phyloP scores from a whole-genome alignment of 1,140 invertebrate genomes.

The Lordiphosa collinella region DNA sequence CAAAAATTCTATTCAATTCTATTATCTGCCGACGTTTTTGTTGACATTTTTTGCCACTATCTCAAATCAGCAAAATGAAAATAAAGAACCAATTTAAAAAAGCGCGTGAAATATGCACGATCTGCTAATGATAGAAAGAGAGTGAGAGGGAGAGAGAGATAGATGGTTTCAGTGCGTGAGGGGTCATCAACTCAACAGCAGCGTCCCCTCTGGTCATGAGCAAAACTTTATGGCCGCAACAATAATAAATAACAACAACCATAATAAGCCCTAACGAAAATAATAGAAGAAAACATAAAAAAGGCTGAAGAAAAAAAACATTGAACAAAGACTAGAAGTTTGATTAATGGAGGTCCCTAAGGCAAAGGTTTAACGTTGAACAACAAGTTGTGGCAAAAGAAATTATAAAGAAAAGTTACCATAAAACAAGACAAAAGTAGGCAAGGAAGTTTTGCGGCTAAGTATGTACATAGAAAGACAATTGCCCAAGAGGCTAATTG shows the following conservation, averaged over 20 bases:
- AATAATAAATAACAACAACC: slow-evolving; percentile 62
- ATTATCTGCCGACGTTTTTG: slow-evolving; percentile 50
- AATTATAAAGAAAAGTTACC: slow-evolving; percentile 4
- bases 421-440: background rate
- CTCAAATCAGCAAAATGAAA: slow-evolving; percentile 54
- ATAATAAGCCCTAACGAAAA: slow-evolving; percentile 38
- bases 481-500: background rate
- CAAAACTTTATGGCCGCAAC: slow-evolving; percentile 50
- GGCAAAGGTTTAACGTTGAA: slow-evolving; percentile 8
- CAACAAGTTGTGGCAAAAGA: slow-evolving; percentile 7
- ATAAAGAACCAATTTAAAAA: slow-evolving; percentile 33
- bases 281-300: slow-evolving; percentile 15
- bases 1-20: slow-evolving; percentile 58
- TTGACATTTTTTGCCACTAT: slow-evolving; percentile 59
- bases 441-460: background rate
- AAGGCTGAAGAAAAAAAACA: slow-evolving; percentile 16
- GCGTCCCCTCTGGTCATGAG: slow-evolving; percentile 11
- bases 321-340: slow-evolving; percentile 69
- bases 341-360: slow-evolving; percentile 52
- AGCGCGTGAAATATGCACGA: slow-evolving; percentile 56
- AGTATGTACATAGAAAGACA: slow-evolving; percentile 4
- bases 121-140: background rate
- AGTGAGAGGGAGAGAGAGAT: background rate
- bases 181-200: slow-evolving; percentile 58
- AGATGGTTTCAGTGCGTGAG: slow-evolving; percentile 32